Evolutionary conservation across 2,113 vertebrate genomes (phyloP), one percentile per base, ranked within the genome.

Genomic region (Bujurquina vittata): DNA sequence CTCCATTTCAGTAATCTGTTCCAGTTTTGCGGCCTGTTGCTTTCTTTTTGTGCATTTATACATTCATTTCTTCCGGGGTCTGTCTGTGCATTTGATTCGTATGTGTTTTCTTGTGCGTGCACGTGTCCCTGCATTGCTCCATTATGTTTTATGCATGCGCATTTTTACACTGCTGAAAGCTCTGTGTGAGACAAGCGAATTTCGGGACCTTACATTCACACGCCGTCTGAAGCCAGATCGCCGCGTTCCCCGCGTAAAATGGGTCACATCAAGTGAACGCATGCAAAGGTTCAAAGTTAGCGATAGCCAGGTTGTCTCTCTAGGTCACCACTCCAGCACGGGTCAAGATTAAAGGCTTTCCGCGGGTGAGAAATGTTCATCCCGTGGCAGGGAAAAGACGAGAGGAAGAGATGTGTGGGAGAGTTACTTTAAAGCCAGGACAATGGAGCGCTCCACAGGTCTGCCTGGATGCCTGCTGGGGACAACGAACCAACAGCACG

Each of bases 291-390:
- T 75, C 17, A 65, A 57, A 77, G 82, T 79, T 79, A 59, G 74
- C 57, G 61, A 74, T 60, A 35, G 52, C 56, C 84, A 40, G 75
- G 78, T 79, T 58, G 58, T 82, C 81, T 88, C 84, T 77, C 75
- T 88, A 82, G 90, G 90, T 91, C 84, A 79, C 79, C 55, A 9
- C 79, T 78, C 23, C 75, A 69, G 79, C 87, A 63, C 55, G 83
- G 89, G 89, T 92, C 88, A 86, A 89, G 92, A 92, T 94, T 87
- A 93, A 90, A 91, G 88, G 85, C 90, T 92, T 87, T 55, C 77
- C 75, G 74, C 58, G 60, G 75, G 87, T 49, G 62, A 86, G 83
- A 81, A 57, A 77, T 87, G 77, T 84, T 85, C 75, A 77, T 90
- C 63, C 54, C 59, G 65, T 80, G 37, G 79, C 85, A 86, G 84